Base-by-base conservation (phyloP, 1,140 invertebrate genomes). In the Platyura marginata region DNA sequence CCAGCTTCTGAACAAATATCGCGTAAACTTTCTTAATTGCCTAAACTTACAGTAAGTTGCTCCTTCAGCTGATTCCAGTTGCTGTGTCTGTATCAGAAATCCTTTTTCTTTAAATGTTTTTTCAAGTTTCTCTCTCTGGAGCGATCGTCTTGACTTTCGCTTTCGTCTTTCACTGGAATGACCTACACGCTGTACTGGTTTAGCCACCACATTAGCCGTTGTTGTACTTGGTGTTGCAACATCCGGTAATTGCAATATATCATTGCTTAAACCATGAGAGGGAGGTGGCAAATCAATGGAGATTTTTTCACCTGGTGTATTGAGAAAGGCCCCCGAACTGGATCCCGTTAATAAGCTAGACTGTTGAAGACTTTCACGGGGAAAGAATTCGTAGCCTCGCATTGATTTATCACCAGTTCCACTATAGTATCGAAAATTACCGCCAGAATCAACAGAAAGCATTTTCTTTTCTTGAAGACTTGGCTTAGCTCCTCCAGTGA, bases 21-120 rank as follows among this genome's bases (percentile, higher is more conserved):
- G 70, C 1, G 88, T 93, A 51, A 92, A 92, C 57, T 92, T 93
- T 45, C 86, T 68, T 10, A 93, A 61, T 52, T 92, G 88, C 34
- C 87, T 66, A 55, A 93, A 93, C 59, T 93, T 93, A 61, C 88
- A 93, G 52, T 91, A 93, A 0, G 87, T 91, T 0, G 87, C 85
- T 0, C 87, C 87, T 58, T 91, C 86, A 0, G 86, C 87, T 0
- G 85, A 88, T 56, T 90, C 84, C 21, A 91, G 59, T 52, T 92
- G 87, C 56, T 92, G 87, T 0, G 88, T 93, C 54, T 93, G 86
- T 37, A 92, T 91, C 9, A 92, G 63, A 52, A 92, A 90, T 0
- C 87, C 87, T 55, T 90, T 89, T 53, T 91, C 86, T 52, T 86
- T 85, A 54, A 93, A 90, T 0, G 86, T 90, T 54, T 89, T 82